Percentiles rank a stretch among this genome's conserved stretches.
Conservation (phyloP, 2,888 invertebrate genomes). For the Erebia ligea region DNA sequence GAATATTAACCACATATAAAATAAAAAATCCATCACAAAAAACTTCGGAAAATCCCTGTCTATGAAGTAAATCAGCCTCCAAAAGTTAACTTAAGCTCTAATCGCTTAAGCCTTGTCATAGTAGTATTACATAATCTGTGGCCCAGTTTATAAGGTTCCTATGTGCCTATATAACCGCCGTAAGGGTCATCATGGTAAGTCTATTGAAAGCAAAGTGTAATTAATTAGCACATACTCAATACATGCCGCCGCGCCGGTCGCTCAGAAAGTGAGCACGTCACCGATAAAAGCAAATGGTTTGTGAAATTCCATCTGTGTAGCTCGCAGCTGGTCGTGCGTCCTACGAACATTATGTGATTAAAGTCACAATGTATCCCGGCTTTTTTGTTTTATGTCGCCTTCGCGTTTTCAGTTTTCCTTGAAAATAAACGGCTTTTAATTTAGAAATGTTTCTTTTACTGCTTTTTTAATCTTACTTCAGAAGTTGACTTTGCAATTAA, state of each 20-base stretch:
- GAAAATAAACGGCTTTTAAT: slow-evolving; percentile 7
- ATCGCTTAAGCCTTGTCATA: too few species aligned
- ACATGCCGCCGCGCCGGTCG: slow-evolving; percentile 26
- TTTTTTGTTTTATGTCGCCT: slow-evolving; percentile 13
- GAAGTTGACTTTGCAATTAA: not conserved
- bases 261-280: slow-evolving; percentile 29
- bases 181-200: slow-evolving; percentile 8
- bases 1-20: too few species aligned
- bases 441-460: not conserved
- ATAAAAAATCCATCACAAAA: too few species aligned
- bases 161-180: not conserved
- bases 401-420: slow-evolving; percentile 7
- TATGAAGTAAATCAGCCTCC: too few species aligned
- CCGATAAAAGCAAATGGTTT: slow-evolving; percentile 40
- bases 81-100: too few species aligned
- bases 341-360: slow-evolving; percentile 18
- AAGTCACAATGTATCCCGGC: slow-evolving; percentile 15
- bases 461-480: too few species aligned
- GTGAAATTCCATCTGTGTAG: slow-evolving; percentile 30
- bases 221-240: slow-evolving; percentile 24
- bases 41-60: too few species aligned
- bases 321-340: slow-evolving; percentile 30
- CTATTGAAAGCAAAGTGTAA: slow-evolving; percentile 21
- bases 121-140: too few species aligned
- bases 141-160: too few species aligned